Evolutionary conservation across 2,888 invertebrate genomes (phyloP).

Genomic region (Polydrusus cervinus): DNA sequence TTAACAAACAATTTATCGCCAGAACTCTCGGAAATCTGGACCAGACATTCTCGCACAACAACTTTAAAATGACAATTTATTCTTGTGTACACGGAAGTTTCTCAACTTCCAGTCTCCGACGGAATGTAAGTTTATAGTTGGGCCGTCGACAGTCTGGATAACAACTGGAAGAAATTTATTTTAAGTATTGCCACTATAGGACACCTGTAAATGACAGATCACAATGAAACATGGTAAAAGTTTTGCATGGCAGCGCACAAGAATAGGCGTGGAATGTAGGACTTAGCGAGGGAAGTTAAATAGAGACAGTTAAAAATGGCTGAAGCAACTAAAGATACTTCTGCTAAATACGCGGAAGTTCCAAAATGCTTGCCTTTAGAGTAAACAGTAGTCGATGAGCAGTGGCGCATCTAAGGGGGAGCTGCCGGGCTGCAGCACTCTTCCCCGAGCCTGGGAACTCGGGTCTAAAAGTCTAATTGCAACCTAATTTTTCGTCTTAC

Average conservation of each 20-base stretch:
- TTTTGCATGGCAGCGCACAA: neutral
- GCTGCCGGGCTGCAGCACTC: too few species aligned
- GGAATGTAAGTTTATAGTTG: constrained; percentile 47
- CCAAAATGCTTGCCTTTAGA: too few species aligned
- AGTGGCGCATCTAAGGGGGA: too few species aligned
- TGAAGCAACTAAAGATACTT: too few species aligned
- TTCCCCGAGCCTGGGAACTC: too few species aligned
- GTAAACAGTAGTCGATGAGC: too few species aligned
- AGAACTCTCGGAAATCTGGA: neutral
- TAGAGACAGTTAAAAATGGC: too few species aligned
- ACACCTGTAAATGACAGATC: constrained; percentile 43
- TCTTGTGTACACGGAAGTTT: constrained; percentile 23
- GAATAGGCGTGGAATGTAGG: too few species aligned
- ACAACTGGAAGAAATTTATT: constrained; percentile 48
- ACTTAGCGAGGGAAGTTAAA: too few species aligned
- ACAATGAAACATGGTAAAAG: constrained; percentile 27
- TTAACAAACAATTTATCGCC: neutral
- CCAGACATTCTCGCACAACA: neutral
- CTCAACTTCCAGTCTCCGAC: constrained; percentile 15
- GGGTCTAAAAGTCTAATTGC: too few species aligned
- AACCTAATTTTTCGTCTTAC: too few species aligned
- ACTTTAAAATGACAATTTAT: constrained; percentile 27
- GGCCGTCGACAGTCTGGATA: constrained; percentile 48
- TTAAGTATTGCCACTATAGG: constrained; percentile 36
- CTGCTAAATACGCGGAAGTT: too few species aligned